A percentile compares a stretch with the other conserved stretches of the same genome.
These are phyloP conservation scores for Thumatha senex DNA, from an alignment of 2,888 invertebrate genomes.

Conservation along the genomic window DNA sequence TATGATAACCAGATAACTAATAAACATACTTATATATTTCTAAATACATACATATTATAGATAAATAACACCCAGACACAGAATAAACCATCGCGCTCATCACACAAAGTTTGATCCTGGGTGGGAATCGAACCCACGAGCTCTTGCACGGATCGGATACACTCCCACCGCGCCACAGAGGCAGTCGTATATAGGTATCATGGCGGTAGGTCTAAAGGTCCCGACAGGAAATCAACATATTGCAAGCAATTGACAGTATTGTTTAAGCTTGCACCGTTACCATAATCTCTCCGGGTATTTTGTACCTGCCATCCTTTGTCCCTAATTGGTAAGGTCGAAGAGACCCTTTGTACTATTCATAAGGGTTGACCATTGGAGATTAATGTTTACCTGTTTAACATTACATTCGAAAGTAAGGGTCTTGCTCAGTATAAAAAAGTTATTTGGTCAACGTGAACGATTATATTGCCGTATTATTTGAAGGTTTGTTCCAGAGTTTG, in stretches of 20 bases:
- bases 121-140: too few relatives aligned
- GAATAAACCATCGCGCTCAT: too few relatives aligned
- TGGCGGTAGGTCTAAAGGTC: slow-evolving; percentile 41
- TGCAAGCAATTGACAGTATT: slow-evolving; percentile 41
- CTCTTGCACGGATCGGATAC: too few relatives aligned
- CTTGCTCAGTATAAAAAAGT: neutral
- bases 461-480: too few relatives aligned
- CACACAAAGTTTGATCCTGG: too few relatives aligned
- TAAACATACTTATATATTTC: too few relatives aligned
- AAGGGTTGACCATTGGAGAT: slow-evolving; percentile 35
- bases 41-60: too few relatives aligned
- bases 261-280: slow-evolving; percentile 39
- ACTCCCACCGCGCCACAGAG: too few relatives aligned
- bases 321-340: slow-evolving; percentile 32
- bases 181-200: neutral
- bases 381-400: slow-evolving; percentile 32
- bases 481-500: too few relatives aligned
- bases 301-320: slow-evolving; percentile 38
- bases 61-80: too few relatives aligned
- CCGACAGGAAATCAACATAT: slow-evolving; percentile 35
- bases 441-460: neutral
- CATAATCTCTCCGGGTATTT: slow-evolving; percentile 32
- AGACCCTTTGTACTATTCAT: slow-evolving; percentile 28
- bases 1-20: too few relatives aligned
- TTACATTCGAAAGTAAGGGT: slow-evolving; percentile 21